Conservation (phyloP, 2,888 invertebrate species). For the Embidobia sp. region DNA sequence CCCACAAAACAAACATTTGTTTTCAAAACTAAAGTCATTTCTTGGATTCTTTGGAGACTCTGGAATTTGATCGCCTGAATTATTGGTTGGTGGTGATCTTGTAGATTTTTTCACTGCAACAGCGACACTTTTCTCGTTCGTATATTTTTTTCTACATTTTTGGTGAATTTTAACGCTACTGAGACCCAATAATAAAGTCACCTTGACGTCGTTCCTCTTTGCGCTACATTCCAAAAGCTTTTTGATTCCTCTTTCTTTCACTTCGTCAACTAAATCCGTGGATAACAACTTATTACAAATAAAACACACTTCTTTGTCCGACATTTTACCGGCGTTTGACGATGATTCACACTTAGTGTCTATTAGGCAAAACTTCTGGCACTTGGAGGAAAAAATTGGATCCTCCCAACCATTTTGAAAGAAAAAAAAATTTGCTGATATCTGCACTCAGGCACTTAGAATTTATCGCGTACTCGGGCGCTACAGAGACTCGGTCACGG, state of each 20-base stretch:
- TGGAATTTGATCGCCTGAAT: not conserved
- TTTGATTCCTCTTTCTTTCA: not conserved
- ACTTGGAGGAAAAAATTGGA: no score
- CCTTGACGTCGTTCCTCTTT: not conserved
- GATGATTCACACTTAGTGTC: no score
- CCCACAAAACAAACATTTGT: no score
- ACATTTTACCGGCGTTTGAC: not conserved
- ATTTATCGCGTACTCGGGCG: no score
- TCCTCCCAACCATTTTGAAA: no score
- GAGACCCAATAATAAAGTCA: not conserved
- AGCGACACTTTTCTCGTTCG: not conserved
- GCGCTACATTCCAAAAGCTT: not conserved
- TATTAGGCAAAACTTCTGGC: no score
- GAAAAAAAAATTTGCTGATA: no score
- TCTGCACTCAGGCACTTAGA: no score
- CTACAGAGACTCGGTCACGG: no score
- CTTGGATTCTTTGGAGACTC: no score
- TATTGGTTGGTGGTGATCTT: not conserved
- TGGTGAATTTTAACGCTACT: not conserved
- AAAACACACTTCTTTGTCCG: not conserved
- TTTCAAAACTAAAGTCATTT: not conserved
- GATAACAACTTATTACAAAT: not conserved
- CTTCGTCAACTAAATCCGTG: not conserved
- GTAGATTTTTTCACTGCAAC: not conserved
- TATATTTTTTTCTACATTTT: conserved; percentile 2